Evolutionary conservation across 2,797 vertebrate genomes (phyloP), one percentile per base, ranked within the genome.

Genomic region (Oryzias sinensis): DNA sequence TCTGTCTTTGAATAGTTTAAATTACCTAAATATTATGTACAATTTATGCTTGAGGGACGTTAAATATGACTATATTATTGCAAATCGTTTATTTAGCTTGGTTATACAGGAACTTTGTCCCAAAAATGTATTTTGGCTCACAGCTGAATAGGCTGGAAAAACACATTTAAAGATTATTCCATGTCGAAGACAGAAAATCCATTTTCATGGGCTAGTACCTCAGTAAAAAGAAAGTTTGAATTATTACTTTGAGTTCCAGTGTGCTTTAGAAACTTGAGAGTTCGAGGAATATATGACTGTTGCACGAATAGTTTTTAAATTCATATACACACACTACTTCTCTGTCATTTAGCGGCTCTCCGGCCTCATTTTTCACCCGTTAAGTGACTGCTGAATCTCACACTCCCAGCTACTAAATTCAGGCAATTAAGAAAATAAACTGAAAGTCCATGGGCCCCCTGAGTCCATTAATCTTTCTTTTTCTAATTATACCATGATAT

Each of bases 361-460:
- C 51, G 29, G 49, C 78, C 62, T 70, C 70, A 68, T 50, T 76
- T 76, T 74, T 79, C 62, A 58, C 45, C 22, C 66, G 33, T 66
- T 65, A 68, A 45, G 74, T 79, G 79, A 84, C 76, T 81, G 85
- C 71, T 44, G 62, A 22, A 69, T 73, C 53, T 46, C 41, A 49
- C 55, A 51, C 74, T 74, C 69, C 68, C 33, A 60, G 66, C 67
- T 70, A 52, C 67, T 43, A 73, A 76, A 68, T 82, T 74, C 65
- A 82, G 64, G 67, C 78, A 79, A 83, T 87, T 86, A 82, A 77
- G 77, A 84, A 88, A 88, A 85, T 80, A 87, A 87, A 87, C 85
- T 84, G 66, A 78, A 79, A 67, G 73, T 82, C 80, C 74, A 70
- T 51, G 5, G 62, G 72, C 84, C 81, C 77, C 77, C 44, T 6